Conservation (phyloP, 2,888 invertebrate genomes). For the Heliconius ethilla region DNA sequence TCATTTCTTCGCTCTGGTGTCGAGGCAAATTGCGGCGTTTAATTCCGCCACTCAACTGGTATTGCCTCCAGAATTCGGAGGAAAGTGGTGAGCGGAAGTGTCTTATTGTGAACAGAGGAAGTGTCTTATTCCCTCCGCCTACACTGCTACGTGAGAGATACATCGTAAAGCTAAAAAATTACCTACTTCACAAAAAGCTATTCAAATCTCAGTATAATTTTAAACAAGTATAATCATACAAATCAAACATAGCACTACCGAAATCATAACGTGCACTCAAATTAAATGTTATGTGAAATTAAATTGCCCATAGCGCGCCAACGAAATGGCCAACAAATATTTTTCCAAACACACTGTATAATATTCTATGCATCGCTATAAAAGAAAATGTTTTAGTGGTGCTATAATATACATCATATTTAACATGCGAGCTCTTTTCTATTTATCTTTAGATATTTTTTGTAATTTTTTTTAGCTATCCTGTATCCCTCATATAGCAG, state of each 20-base stretch:
- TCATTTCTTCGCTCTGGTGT: too few species aligned
- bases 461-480: neutral
- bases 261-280: slow-evolving; percentile 37
- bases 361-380: slow-evolving; percentile 18
- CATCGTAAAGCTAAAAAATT: too few species aligned
- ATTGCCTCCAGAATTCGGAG: too few species aligned
- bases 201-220: slow-evolving; percentile 47
- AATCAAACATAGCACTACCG: slow-evolving; percentile 40
- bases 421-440: neutral
- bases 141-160: too few species aligned
- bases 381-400: slow-evolving; percentile 19
- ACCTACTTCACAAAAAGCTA: neutral
- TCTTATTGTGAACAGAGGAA: too few species aligned
- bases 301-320: slow-evolving; percentile 48
- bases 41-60: too few species aligned
- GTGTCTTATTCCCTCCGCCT: too few species aligned
- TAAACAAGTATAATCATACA: slow-evolving; percentile 30
- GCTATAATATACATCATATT: neutral
- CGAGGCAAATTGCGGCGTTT: too few species aligned
- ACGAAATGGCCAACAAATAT: slow-evolving; percentile 40
- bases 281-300: slow-evolving; percentile 51
- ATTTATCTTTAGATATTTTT: neutral
- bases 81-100: too few species aligned
- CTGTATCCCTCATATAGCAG: neutral
- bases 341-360: slow-evolving; percentile 25